Conservation (phyloP, 2,113 vertebrate species). For the Leptobrachium leishanense region DNA sequence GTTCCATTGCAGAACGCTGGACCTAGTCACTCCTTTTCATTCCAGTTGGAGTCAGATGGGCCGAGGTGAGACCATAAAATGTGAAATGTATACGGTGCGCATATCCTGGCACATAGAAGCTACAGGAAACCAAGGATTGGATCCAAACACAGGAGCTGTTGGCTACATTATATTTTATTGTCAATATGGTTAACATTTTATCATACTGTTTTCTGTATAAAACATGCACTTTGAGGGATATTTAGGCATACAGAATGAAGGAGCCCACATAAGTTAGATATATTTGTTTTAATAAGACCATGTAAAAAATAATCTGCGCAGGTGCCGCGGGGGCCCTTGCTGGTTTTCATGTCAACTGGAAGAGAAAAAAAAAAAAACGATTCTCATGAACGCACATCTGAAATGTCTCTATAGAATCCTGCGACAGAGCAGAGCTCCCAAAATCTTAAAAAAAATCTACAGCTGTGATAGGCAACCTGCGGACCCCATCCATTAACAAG, state of each 20-base stretch:
- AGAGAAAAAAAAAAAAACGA: slow-evolving; percentile 27
- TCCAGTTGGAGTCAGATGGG: too few relatives aligned
- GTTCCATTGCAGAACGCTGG: too few relatives aligned
- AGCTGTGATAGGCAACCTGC: slow-evolving; percentile 21
- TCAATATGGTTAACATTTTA: slow-evolving; percentile 72
- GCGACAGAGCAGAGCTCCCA: slow-evolving; percentile 67
- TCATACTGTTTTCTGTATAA: slow-evolving; percentile 77
- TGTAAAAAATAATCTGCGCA: slow-evolving; percentile 66
- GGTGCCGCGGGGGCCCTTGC: slow-evolving; percentile 67
- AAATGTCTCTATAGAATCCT: slow-evolving; percentile 66
- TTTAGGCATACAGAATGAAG: slow-evolving; percentile 82
- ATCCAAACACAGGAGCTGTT: slow-evolving; percentile 54
- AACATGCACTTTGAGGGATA: slow-evolving; percentile 85
- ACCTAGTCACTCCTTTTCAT: too few relatives aligned
- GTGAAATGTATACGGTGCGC: too few relatives aligned
- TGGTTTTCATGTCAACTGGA: slow-evolving; percentile 52
- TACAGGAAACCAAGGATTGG: neutral
- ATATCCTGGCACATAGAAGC: too few relatives aligned
- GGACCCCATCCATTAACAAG: neutral
- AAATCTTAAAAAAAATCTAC: slow-evolving; percentile 77
- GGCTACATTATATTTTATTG: slow-evolving; percentile 76
- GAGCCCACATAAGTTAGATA: slow-evolving; percentile 81
- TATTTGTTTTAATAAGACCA: slow-evolving; percentile 72
- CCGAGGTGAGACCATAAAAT: too few relatives aligned
- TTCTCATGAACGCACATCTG: slow-evolving; percentile 67